Conservation (phyloP, 30 jellyfish, hydroid and myxozoan species). For the Hydra vulgaris region DNA sequence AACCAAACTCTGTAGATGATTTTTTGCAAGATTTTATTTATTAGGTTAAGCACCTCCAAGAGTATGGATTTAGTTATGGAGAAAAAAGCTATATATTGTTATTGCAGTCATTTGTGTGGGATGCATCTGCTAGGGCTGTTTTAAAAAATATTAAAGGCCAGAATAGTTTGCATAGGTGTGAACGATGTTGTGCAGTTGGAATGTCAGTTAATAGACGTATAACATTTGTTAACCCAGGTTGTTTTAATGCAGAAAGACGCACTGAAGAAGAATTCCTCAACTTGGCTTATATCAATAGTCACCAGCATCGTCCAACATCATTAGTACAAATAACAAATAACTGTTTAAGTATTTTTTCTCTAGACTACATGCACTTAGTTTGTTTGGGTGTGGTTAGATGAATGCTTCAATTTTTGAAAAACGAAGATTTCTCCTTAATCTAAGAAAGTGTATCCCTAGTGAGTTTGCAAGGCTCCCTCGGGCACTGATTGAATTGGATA, state of each 20-base stretch:
- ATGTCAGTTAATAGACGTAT: background rate
- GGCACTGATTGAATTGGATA: background rate
- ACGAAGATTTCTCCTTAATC: background rate
- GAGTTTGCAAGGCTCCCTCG: background rate
- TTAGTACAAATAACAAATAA: background rate
- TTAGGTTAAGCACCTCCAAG: conserved; percentile 4
- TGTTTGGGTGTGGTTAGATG: background rate
- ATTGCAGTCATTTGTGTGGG: background rate
- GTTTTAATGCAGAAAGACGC: background rate
- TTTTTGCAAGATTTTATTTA: conserved; percentile 13
- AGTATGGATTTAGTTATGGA: conserved; percentile 8
- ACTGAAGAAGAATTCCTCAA: background rate
- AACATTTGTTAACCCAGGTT: background rate
- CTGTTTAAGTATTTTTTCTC: background rate
- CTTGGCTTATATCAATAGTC: background rate
- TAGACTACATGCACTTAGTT: background rate
- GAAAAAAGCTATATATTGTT: background rate
- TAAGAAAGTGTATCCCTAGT: background rate
- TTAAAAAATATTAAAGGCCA: background rate
- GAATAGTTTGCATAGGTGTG: background rate
- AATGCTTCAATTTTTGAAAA: background rate
- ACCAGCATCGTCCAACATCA: background rate
- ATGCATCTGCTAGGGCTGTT: background rate
- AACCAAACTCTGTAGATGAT: conserved; percentile 22
- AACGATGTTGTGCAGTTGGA: background rate